Evolutionary conservation across 2,888 invertebrate genomes (phyloP).

Genomic region (Gastracanthus pulcherrimus): DNA sequence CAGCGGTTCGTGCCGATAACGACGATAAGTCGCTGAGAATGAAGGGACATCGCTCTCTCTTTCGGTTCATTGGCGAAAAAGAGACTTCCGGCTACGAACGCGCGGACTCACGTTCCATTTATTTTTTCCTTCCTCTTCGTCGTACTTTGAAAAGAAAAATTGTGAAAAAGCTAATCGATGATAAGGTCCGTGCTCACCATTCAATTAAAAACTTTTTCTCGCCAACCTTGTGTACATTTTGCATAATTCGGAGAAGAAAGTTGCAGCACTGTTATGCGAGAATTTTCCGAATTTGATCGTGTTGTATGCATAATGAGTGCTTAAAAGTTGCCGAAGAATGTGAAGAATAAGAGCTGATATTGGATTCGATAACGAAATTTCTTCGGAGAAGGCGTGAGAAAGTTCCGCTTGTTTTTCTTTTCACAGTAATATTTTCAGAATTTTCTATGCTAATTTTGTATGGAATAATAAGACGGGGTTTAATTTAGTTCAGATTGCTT

Average conservation of each 20-base stretch:
- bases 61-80: constrained; percentile 12
- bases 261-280: neutral
- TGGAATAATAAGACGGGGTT: neutral
- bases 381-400: neutral
- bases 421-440: too few relatives aligned
- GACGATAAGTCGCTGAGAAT: constrained; percentile 7
- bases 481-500: neutral
- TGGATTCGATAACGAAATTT: neutral
- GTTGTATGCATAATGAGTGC: constrained; percentile 22
- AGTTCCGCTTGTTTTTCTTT: neutral
- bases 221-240: neutral
- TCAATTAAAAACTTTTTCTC: constrained; percentile 39
- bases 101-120: neutral
- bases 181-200: constrained; percentile 9
- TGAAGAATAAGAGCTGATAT: neutral
- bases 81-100: neutral
- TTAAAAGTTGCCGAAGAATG: neutral
- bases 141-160: neutral
- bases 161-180: neutral
- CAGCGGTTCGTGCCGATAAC: constrained; percentile 26
- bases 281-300: constrained; percentile 9
- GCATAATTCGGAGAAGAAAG: constrained; percentile 12
- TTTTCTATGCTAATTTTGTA: neutral
- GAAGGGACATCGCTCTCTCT: constrained; percentile 29
- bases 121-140: neutral